phyloP scores from a whole-genome alignment of 1,140 invertebrate species.

The Capitella teleta region DNA sequence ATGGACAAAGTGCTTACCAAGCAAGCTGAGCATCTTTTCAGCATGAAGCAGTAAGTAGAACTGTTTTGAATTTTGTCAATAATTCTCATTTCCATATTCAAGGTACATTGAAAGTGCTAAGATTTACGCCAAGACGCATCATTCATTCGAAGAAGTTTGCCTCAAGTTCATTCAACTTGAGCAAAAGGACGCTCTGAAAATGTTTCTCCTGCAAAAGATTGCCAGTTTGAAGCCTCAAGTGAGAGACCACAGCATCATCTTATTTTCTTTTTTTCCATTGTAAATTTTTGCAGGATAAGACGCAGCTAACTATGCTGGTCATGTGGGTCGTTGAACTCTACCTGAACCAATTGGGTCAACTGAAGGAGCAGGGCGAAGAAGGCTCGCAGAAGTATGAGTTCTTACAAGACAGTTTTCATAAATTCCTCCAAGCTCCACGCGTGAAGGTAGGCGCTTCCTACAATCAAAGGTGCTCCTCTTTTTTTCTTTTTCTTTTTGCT shows the following conservation, averaged over 20 bases:
- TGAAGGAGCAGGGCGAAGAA: slow-evolving; percentile 50
- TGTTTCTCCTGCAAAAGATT: slow-evolving; percentile 59
- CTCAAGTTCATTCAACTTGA: slow-evolving; percentile 78
- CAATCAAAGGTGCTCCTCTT: no score
- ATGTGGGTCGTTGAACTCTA: slow-evolving; percentile 88
- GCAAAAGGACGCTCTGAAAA: slow-evolving; percentile 72
- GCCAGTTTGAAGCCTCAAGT: slow-evolving; percentile 26
- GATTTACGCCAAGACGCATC: slow-evolving; percentile 74
- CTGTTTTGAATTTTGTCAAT: no score
- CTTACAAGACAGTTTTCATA: slow-evolving; percentile 65
- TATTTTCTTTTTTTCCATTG: background rate
- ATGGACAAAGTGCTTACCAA: slow-evolving; percentile 73
- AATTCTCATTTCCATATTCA: no score
- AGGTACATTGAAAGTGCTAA: slow-evolving; percentile 71
- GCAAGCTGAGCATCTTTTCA: slow-evolving; percentile 79
- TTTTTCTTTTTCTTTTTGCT: no score
- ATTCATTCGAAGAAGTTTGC: slow-evolving; percentile 88
- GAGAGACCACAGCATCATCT: background rate
- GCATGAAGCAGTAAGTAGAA: slow-evolving; percentile 60
- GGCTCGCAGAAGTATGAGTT: slow-evolving; percentile 49
- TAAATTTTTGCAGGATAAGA: slow-evolving; percentile 40
- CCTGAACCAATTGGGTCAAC: slow-evolving; percentile 67
- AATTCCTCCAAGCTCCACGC: slow-evolving; percentile 23
- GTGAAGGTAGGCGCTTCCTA: slow-evolving; percentile 31
- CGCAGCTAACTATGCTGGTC: slow-evolving; percentile 77